phyloP scores from a whole-genome alignment of 2,888 invertebrate species.

The Erpobdella octoculata region DNA sequence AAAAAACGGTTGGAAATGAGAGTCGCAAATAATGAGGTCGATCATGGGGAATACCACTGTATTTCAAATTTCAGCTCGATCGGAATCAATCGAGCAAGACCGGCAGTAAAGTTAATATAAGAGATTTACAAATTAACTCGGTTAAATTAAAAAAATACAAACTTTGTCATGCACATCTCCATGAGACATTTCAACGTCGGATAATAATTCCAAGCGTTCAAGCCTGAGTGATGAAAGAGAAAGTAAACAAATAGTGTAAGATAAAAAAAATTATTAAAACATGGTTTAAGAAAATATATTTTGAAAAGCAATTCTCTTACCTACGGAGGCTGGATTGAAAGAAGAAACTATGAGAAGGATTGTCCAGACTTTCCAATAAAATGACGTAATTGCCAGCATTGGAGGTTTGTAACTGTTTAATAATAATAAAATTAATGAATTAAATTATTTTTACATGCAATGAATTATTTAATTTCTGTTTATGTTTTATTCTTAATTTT shows the following conservation, averaged over 20 bases:
- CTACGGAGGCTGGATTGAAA: conserved; percentile 81
- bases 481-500: too few relatives aligned
- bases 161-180: conserved; percentile 93
- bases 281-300: neutral
- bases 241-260: neutral
- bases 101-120: neutral
- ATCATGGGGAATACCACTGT: too few relatives aligned
- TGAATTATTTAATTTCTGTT: too few relatives aligned
- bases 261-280: neutral
- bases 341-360: conserved; percentile 78
- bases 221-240: conserved; percentile 38
- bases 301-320: conserved; percentile 54
- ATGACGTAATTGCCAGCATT: conserved; percentile 75
- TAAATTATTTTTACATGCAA: neutral
- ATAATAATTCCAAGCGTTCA: conserved; percentile 76
- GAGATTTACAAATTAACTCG: neutral
- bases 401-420: conserved; percentile 65
- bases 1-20: too few relatives aligned
- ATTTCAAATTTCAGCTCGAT: too few relatives aligned
- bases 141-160: conserved; percentile 44
- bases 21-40: too few relatives aligned
- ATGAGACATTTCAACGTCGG: conserved; percentile 81
- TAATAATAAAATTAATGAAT: neutral
- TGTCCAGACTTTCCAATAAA: conserved; percentile 91
- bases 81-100: neutral